phyloP scores from a whole-genome alignment of 2,888 invertebrate species.

The Aphodius sticticus region DNA sequence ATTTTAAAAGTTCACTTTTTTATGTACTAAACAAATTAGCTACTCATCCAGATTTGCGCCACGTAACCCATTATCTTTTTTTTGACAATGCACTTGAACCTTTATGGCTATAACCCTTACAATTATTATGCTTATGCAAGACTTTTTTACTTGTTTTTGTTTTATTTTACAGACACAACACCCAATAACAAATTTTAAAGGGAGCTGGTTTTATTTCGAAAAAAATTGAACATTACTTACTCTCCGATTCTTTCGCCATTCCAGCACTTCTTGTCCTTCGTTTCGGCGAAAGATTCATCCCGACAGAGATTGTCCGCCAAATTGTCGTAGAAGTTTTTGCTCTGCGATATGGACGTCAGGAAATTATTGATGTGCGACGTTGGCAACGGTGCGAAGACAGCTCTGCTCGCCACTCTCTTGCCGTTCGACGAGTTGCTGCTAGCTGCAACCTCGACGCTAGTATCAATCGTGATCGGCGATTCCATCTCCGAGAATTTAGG shows the following conservation, averaged over 20 bases:
- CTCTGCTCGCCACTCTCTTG: slow-evolving; percentile 57
- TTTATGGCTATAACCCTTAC: too few relatives aligned
- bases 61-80: too few relatives aligned
- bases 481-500: slow-evolving; percentile 53
- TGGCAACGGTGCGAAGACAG: slow-evolving; percentile 66
- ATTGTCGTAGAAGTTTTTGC: slow-evolving; percentile 83
- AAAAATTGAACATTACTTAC: slow-evolving; percentile 64
- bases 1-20: too few relatives aligned
- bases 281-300: slow-evolving; percentile 73
- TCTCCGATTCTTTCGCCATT: slow-evolving; percentile 80
- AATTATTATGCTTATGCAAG: too few relatives aligned
- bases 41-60: too few relatives aligned
- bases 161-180: too few relatives aligned
- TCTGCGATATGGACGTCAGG: slow-evolving; percentile 71
- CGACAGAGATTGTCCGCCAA: slow-evolving; percentile 83
- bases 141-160: too few relatives aligned
- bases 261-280: slow-evolving; percentile 79
- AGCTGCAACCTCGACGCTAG: slow-evolving; percentile 43
- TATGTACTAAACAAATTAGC: too few relatives aligned
- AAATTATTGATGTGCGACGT: slow-evolving; percentile 72
- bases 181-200: background rate
- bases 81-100: too few relatives aligned
- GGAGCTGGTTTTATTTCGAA: background rate
- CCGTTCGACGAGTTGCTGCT: slow-evolving; percentile 36
- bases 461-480: slow-evolving; percentile 47